Base-by-base conservation (phyloP, 2,888 invertebrate genomes). In the Polydrusus pterygomalis region DNA sequence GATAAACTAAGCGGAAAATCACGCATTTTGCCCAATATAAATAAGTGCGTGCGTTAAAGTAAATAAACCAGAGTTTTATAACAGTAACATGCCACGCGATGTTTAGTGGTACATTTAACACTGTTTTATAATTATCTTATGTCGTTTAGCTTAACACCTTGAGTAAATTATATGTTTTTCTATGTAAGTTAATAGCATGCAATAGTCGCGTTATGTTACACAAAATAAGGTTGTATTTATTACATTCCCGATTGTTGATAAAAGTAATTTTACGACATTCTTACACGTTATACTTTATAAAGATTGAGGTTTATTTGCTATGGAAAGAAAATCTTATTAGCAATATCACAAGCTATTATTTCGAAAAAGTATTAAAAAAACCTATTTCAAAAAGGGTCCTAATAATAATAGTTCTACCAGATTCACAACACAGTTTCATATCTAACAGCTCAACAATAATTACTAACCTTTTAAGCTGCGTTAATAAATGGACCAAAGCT, bases 141-240 rank as follows among this genome's bases (percentile, higher is more conserved):
- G 54, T 54, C 30, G 25, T 54, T 54, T 54, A 54, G 20, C 54
- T n/a, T 25, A 54, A 54, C 54, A 30, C 54, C 54, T 54, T n/a
- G 13, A 54, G 54, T 54, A 54, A 54, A 54, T 54, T 54, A 25
- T 54, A 25, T 54, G 54, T 13, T 54, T 25, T 11, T 30, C 25
- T 30, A 30, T 54, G 54, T 54, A 54, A 54, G 54, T 54, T 54
- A 54, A 30, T 30, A 54, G 25, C 54, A 54, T 30, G 54, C 54
- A 5, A 54, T 25, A 25, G 54, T 54, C 54, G 54, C 54, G 54
- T 54, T 54, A 54, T 30, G 54, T 54, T 60, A 38, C 15, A 18
- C 34, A 60, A 60, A 60, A 60, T 60, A 30, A 60, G 34, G 58
- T 18, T 18, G 10, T 38, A 60, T 60, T 60, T 60, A 60, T 60